Conservation (phyloP, 2,888 invertebrate species). For the Cyaniris semiargus region DNA sequence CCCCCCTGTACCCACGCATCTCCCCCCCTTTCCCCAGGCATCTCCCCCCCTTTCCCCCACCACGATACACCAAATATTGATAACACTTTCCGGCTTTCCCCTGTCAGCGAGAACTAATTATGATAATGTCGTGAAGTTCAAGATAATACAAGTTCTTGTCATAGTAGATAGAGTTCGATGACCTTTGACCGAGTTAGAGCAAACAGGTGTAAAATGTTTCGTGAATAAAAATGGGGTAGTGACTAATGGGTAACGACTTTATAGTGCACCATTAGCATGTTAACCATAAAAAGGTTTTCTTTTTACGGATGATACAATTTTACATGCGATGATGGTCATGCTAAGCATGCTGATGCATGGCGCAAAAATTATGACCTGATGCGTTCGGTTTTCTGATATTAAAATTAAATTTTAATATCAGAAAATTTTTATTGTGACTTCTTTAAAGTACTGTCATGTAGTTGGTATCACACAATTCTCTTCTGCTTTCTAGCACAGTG, state of each 20-base stretch:
- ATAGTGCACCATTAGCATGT: not conserved
- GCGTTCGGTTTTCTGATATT: too few species aligned
- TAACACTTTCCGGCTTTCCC: constrained; percentile 15
- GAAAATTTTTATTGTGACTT: too few species aligned
- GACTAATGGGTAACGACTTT: not conserved
- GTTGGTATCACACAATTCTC: too few species aligned
- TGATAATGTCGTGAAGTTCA: not conserved
- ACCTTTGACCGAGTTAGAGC: not conserved
- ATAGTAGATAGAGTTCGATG: not conserved
- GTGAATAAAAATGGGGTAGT: not conserved
- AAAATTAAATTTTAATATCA: too few species aligned
- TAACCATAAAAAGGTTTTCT: not conserved
- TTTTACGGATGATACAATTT: too few species aligned
- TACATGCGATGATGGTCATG: too few species aligned
- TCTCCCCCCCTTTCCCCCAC: not conserved
- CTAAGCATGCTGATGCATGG: too few species aligned
- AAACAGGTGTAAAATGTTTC: not conserved
- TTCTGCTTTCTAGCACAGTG: too few species aligned
- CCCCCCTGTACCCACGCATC: not conserved
- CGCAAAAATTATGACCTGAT: too few species aligned
- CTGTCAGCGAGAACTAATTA: not conserved
- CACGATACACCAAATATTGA: constrained; percentile 10
- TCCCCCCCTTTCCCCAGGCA: not conserved
- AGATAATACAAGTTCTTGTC: not conserved
- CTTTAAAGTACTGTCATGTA: too few species aligned